Percentiles rank a stretch among this genome's conserved stretches.
Conservation (phyloP, 2,797 vertebrate species). For the Melanotaenia trifasciata region DNA sequence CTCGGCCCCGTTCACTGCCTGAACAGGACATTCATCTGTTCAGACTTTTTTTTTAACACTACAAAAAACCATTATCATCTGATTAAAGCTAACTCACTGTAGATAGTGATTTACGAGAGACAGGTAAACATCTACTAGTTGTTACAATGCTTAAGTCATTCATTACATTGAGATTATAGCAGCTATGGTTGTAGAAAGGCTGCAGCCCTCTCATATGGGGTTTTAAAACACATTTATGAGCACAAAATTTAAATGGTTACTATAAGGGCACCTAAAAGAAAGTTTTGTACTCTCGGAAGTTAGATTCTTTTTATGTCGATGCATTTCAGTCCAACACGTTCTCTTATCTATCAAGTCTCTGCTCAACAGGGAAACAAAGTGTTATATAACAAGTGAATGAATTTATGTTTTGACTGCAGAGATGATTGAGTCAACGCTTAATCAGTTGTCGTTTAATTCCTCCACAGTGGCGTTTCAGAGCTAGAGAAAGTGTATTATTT, state of each 20-base stretch:
- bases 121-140: slow-evolving; percentile 46
- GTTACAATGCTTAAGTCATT: slow-evolving; percentile 37
- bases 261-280: not conserved
- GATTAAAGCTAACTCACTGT: slow-evolving; percentile 47
- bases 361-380: not conserved
- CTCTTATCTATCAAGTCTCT: not conserved
- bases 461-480: slow-evolving; percentile 6
- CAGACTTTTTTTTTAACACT: slow-evolving; percentile 43
- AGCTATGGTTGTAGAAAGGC: slow-evolving; percentile 9
- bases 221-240: not conserved
- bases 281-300: not conserved
- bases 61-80: slow-evolving; percentile 52
- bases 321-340: not conserved
- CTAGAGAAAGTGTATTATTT: not conserved
- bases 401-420: slow-evolving; percentile 14
- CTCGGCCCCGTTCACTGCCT: slow-evolving; percentile 53
- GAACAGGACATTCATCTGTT: slow-evolving; percentile 67
- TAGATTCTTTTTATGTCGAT: not conserved
- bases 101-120: slow-evolving; percentile 53
- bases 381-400: not conserved
- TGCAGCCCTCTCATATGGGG: slow-evolving; percentile 14
- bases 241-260: not conserved
- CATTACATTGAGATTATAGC: slow-evolving; percentile 20
- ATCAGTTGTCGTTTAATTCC: slow-evolving; percentile 17
- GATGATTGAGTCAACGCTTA: not conserved